Evolutionary conservation across 1,140 invertebrate genomes (phyloP), one percentile per base, ranked within the genome.

Genomic region (Lineus longissimus): DNA sequence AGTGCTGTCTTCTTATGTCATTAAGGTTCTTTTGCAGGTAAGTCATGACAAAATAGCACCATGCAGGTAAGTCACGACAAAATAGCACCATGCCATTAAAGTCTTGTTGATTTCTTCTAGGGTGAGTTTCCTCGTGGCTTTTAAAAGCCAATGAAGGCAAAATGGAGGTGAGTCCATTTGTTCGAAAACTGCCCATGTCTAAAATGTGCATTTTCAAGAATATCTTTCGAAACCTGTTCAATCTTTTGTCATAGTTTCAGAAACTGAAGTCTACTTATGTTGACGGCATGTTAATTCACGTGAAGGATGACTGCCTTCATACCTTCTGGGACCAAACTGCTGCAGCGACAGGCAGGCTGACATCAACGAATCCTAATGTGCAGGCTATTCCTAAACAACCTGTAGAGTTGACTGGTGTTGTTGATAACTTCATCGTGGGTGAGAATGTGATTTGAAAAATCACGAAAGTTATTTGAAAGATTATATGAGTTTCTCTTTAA

Each of bases 251-350:
- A 22, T 33, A 80, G 78, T 40, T 80, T n/a, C 73, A 76, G 68
- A 87, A 87, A 68, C 74, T 86, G 13, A 85, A 84, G 71, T 83
- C 85, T 1, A 86, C 86, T 0, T 87, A 86, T 72, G 72, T 87
- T 2, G 80, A 84, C 65, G 85, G 85, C 1, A 82, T 87, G 51
- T 68, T 82, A 47, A 73, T 77, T n/a, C 82, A 82, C 61, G 77
- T 83, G 0, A 74, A 70, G 15, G 69, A 80, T 33, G 80, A 78
- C 2, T 73, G 80, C 30, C 73, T 87, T 0, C 70, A 51, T 22
- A 83, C 85, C 11, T 79, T 80, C 27, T 87, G 86, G 86, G 83
- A 84, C 30, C 86, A 87, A 68, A 85, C 79, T 2, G 80, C 84
- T 15, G 83, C 86, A 22, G 85, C 84, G 1, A 87, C 86, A 2